Conservation (phyloP, 2,797 vertebrate genomes). For the Leptatherina wallacei region DNA sequence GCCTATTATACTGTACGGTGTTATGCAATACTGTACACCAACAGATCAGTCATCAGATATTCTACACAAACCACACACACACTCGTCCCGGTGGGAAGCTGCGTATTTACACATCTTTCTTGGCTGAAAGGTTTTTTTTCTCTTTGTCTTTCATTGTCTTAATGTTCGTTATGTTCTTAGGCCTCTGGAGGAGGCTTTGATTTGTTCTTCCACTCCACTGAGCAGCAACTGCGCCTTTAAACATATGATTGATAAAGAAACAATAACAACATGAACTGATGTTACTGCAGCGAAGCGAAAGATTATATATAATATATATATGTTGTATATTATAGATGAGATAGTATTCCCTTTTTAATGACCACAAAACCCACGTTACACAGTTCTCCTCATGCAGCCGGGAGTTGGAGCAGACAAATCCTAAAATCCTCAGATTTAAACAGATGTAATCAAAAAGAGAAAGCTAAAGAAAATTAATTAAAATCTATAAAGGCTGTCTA, state of each 20-base stretch:
- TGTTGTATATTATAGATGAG: background rate
- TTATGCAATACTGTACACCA: constrained; percentile 42
- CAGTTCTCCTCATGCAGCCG: background rate
- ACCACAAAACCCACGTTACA: background rate
- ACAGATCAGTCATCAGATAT: constrained; percentile 46
- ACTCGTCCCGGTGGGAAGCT: background rate
- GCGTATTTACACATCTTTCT: constrained; percentile 1
- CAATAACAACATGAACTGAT: background rate
- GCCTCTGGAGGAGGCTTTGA: too few relatives aligned
- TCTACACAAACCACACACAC: constrained; percentile 20
- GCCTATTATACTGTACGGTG: constrained; percentile 55
- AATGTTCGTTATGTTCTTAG: background rate
- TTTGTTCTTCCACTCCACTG: too few relatives aligned
- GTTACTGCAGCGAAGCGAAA: background rate
- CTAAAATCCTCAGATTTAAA: background rate
- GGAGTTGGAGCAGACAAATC: background rate
- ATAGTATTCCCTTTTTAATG: background rate
- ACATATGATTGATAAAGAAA: background rate
- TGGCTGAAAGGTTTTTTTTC: background rate
- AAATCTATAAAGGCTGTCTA: background rate
- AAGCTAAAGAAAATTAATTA: background rate
- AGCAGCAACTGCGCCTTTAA: background rate
- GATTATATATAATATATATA: background rate
- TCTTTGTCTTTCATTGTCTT: constrained; percentile 1
- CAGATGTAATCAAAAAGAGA: background rate